These are phyloP conservation scores for Eristalinus aeneus DNA, from an alignment of 2,888 invertebrate genomes.

Conservation along the genomic window DNA sequence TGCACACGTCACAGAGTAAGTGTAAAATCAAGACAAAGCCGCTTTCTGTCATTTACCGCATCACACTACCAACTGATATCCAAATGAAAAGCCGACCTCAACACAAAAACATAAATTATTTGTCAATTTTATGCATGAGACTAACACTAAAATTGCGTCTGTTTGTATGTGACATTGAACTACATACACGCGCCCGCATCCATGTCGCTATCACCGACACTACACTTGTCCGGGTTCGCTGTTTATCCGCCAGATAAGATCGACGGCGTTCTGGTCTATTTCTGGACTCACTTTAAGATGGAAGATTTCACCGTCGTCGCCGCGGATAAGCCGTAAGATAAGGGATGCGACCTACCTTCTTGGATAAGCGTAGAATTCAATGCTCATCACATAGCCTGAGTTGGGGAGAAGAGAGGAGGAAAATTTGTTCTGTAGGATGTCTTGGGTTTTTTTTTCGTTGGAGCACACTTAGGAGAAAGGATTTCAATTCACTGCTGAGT, in stretches of 20 bases:
- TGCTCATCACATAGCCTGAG: conserved; percentile 66
- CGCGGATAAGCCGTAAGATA: neutral
- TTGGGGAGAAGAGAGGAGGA: neutral
- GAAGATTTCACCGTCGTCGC: neutral
- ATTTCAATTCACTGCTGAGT: neutral
- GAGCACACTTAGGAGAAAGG: neutral
- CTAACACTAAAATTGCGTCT: conserved; percentile 22
- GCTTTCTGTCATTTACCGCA: neutral
- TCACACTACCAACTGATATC: neutral
- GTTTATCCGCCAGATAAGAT: conserved; percentile 38
- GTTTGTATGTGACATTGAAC: conserved; percentile 50
- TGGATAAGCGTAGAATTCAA: conserved; percentile 72
- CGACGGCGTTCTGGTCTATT: neutral
- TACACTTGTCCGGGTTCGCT: neutral
- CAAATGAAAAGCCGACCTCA: neutral
- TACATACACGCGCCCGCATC: neutral
- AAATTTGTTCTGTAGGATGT: neutral
- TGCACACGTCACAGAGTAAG: neutral
- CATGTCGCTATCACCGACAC: neutral
- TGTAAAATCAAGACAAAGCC: neutral
- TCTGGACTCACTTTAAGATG: neutral
- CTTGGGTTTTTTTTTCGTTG: neutral
- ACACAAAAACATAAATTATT: conserved; percentile 23
- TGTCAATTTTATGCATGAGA: conserved; percentile 41
- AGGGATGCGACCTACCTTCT: conserved; percentile 69